These are phyloP conservation scores for Himantopus leucocephalus DNA, from an alignment of 2,113 vertebrate genomes.

Conservation along the genomic window DNA sequence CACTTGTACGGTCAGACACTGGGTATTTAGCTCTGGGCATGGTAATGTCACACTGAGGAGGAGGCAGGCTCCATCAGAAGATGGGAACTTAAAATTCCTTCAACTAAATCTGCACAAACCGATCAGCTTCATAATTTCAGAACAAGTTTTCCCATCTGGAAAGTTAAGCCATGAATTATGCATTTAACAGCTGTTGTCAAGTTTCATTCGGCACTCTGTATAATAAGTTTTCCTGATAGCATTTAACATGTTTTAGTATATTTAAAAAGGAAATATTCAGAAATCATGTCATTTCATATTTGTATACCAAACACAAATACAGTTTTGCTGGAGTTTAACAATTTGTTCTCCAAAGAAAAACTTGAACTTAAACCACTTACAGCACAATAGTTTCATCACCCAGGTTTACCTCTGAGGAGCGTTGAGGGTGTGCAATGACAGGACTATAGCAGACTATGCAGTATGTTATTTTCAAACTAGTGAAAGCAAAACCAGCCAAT, in stretches of 20 bases:
- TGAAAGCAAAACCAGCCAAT: background rate
- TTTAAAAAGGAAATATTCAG: background rate
- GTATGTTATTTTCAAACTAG: background rate
- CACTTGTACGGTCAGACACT: background rate
- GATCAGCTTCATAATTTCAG: background rate
- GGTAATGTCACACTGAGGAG: background rate
- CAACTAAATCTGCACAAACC: background rate
- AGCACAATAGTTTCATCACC: background rate
- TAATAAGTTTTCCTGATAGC: background rate
- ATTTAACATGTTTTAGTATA: background rate
- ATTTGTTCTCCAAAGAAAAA: background rate
- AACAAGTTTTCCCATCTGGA: background rate
- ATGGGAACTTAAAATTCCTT: background rate
- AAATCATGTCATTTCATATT: background rate
- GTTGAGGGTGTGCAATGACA: background rate
- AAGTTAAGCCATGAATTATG: background rate
- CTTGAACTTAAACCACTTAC: background rate
- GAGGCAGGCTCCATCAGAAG: background rate
- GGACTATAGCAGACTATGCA: background rate
- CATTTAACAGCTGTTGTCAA: background rate
- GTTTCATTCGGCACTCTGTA: background rate
- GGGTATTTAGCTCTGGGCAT: background rate
- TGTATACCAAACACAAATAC: background rate
- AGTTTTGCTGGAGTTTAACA: background rate
- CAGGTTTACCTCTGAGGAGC: background rate